Evolutionary conservation across 2,113 vertebrate species (phyloP), one percentile per base, ranked within the genome.

Genomic region (Ceyx margarethae): DNA sequence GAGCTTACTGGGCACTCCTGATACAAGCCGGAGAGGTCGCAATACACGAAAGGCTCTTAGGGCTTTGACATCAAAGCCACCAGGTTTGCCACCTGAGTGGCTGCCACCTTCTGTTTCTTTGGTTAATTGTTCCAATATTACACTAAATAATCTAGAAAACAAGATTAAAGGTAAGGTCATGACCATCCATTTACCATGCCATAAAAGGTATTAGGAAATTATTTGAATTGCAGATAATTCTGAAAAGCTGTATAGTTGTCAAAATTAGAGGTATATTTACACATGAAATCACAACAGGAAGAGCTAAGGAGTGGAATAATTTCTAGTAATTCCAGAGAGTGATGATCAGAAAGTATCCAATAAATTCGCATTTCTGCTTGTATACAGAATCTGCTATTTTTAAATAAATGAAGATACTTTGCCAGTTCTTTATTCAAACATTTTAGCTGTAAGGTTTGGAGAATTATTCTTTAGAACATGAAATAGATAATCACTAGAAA

Each of bases 11-110:
- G 99, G 99, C 97, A 99, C 99, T 98, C 99, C 99, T 97, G 99
- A 99, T 96, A 99, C 99, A 89, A 99, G 98, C 96, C 99, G 98
- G 93, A 99, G 99, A 96, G 99, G 99, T 97, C 99, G 98, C 97
- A 99, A 93, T 96, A 99, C 99, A 97, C 99, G 98, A 96, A 99
- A 99, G 97, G 99, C 99, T 98, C 99, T 98, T 90, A 99, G 99
- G 97, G 99, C 99, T 98, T 99, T 99, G 96, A 99, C 99, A 94
- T 99, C 99, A 95, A 99, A 99, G 97, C 99, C 99, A 94, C 99
- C 99, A 66, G 99, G 97, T 97, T 99, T 99, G 67, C 99, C 99
- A 77, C 98, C 98, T 3, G 99, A 97, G 83, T 98, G 98, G 95
- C 96, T 95, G 85, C 54, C 98, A 80, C 85, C 95, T 91, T 98